These are phyloP conservation scores for Henricia sp. DNA, from an alignment of 53 echinoderm and acorn worm genomes.

Conservation along the genomic window DNA sequence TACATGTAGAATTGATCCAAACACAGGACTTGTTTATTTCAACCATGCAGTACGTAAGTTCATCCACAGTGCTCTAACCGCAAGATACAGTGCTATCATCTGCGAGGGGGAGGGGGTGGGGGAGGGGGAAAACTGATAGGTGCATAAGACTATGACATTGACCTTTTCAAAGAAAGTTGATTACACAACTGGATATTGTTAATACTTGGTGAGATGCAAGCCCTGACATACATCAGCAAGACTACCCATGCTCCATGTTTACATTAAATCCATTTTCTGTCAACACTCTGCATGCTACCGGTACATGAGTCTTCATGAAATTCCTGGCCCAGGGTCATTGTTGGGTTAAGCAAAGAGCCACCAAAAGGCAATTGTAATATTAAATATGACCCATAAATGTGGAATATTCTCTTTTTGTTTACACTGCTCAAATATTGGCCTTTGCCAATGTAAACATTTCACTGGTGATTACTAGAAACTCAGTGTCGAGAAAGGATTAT, in stretches of 20 bases:
- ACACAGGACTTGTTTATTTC: too few species aligned
- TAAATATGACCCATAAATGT: constrained; percentile 40
- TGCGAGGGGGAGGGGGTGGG: background rate
- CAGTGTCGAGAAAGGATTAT: background rate
- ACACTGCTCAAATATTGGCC: constrained; percentile 45
- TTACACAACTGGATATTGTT: too few species aligned
- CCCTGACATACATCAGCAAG: too few species aligned
- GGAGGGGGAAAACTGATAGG: background rate
- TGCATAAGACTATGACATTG: background rate
- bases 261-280: too few species aligned
- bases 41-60: too few species aligned
- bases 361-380: constrained; percentile 29
- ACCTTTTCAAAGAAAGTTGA: too few species aligned
- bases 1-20: too few species aligned
- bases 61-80: too few species aligned
- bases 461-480: constrained; percentile 4
- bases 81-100: background rate
- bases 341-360: background rate
- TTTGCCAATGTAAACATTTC: constrained; percentile 27
- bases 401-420: constrained; percentile 12
- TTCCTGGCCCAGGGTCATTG: background rate
- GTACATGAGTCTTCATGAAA: background rate
- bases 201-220: too few species aligned
- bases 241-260: too few species aligned
- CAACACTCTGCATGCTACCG: too few species aligned